Conservation (phyloP, 2,797 vertebrate species). For the Lepus oiostolus region DNA sequence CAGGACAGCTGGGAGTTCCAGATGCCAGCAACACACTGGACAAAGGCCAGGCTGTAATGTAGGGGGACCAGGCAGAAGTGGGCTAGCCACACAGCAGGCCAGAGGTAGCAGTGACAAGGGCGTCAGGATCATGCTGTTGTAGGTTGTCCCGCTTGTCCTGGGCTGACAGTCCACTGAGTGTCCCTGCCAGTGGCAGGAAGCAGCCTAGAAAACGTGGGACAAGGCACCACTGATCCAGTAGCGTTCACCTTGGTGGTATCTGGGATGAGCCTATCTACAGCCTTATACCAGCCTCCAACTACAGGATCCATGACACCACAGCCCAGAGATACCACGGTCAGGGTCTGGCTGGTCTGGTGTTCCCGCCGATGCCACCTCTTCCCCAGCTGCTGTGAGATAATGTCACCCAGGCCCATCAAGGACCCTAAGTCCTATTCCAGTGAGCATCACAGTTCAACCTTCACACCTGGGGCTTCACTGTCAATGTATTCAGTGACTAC, state of each 20-base stretch:
- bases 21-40: slow-evolving; percentile 94
- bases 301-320: slow-evolving; percentile 95
- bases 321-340: slow-evolving; percentile 94
- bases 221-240: slow-evolving; percentile 92
- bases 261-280: slow-evolving; percentile 92
- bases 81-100: slow-evolving; percentile 95
- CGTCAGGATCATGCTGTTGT: slow-evolving; percentile 94
- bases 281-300: slow-evolving; percentile 94
- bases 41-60: slow-evolving; percentile 96
- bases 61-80: slow-evolving; percentile 98
- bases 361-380: slow-evolving; percentile 91
- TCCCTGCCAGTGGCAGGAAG: slow-evolving; percentile 92
- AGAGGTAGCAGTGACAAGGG: slow-evolving; percentile 95
- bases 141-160: slow-evolving; percentile 93
- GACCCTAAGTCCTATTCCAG: slow-evolving; percentile 86
- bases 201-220: slow-evolving; percentile 94
- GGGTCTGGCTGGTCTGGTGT: slow-evolving; percentile 91
- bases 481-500: background rate
- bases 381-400: slow-evolving; percentile 95
- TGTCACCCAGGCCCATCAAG: slow-evolving; percentile 93
- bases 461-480: background rate
- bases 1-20: slow-evolving; percentile 99
- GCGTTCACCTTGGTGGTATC: slow-evolving; percentile 91
- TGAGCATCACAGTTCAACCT: background rate
- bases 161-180: slow-evolving; percentile 91